phyloP scores from a whole-genome alignment of 1,140 invertebrate genomes.

The Pteromalus puparum region DNA sequence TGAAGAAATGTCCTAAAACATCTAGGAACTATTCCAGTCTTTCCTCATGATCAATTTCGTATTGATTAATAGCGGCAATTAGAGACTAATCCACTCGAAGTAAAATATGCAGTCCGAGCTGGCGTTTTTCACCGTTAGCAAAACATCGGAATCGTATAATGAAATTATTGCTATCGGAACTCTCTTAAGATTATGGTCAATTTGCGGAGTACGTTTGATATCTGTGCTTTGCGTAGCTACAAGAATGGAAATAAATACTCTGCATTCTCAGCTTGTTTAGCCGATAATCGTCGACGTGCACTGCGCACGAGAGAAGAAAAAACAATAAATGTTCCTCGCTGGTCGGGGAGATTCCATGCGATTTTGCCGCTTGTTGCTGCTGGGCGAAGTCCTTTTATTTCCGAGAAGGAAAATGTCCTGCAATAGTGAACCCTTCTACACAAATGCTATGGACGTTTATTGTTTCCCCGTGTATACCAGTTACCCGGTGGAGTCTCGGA shows the following conservation, averaged over 20 bases:
- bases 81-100: background rate
- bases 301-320: background rate
- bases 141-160: conserved; percentile 1
- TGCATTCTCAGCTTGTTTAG: conserved; percentile 50
- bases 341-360: conserved; percentile 12
- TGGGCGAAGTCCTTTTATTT: conserved; percentile 33
- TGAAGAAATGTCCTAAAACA: too few species aligned
- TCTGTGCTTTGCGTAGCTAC: conserved; percentile 54
- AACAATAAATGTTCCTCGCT: conserved; percentile 12
- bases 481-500: background rate
- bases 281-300: conserved; percentile 53
- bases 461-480: background rate
- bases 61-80: background rate
- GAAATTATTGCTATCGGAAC: conserved; percentile 25
- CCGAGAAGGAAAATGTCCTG: conserved; percentile 30
- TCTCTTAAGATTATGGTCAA: conserved; percentile 13
- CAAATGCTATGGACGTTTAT: conserved; percentile 15
- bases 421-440: background rate
- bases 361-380: conserved; percentile 19
- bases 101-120: background rate
- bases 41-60: background rate
- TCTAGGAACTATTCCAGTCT: background rate
- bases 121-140: background rate
- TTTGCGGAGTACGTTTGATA: conserved; percentile 50
- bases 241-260: conserved; percentile 57